Conservation (phyloP, 2,797 vertebrate species). For the Bufotes viridis region DNA sequence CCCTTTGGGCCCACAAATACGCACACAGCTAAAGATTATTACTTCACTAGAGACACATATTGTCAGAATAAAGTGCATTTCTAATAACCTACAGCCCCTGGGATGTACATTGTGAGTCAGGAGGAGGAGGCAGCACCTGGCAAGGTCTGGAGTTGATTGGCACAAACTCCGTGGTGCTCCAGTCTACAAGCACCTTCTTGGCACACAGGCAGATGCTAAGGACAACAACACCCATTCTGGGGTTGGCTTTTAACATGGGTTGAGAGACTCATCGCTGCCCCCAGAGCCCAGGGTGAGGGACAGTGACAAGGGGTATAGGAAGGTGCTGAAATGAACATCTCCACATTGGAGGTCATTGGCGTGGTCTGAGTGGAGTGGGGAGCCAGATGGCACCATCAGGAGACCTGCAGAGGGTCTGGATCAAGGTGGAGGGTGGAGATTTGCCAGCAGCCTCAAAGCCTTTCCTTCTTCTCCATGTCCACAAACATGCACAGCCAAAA, state of each 20-base stretch:
- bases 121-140: conserved; percentile 62
- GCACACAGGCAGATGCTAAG: conserved; percentile 59
- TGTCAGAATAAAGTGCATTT: conserved; percentile 63
- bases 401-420: conserved; percentile 70
- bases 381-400: conserved; percentile 60
- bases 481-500: conserved; percentile 90
- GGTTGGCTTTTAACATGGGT: conserved; percentile 58
- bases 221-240: conserved; percentile 57
- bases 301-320: conserved; percentile 51
- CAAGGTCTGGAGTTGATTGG: conserved; percentile 55
- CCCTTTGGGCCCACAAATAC: conserved; percentile 46
- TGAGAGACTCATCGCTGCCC: conserved; percentile 62
- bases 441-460: conserved; percentile 86
- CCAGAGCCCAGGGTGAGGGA: conserved; percentile 60
- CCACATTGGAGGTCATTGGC: conserved; percentile 75
- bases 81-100: conserved; percentile 55
- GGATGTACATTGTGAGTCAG: conserved; percentile 59
- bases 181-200: conserved; percentile 62
- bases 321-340: conserved; percentile 89
- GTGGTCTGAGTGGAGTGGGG: conserved; percentile 54
- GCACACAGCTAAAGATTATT: conserved; percentile 54
- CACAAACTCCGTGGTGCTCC: conserved; percentile 59
- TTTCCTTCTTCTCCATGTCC: conserved; percentile 72
- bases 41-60: conserved; percentile 59
- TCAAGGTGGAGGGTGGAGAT: conserved; percentile 82